Evolutionary conservation across 2,797 vertebrate species (phyloP).

Genomic region (Huso huso): DNA sequence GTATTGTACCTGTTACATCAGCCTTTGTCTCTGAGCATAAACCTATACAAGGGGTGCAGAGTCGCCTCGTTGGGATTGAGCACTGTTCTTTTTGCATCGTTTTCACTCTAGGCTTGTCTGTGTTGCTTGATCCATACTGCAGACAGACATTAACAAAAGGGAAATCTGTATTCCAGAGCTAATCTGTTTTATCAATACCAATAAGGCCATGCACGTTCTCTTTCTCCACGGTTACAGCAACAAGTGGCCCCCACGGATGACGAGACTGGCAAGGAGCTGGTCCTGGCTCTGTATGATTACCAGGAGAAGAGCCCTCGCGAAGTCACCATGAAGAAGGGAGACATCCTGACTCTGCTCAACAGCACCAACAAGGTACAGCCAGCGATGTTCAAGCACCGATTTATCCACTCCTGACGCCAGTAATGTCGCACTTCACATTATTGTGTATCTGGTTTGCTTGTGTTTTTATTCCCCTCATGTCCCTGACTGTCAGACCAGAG

Average conservation of each 20-base stretch:
- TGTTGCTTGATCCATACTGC: too few relatives aligned
- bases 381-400: not conserved
- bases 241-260: constrained; percentile 98
- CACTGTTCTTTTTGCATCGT: not conserved
- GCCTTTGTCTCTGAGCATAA: not conserved
- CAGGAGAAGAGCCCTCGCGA: constrained; percentile 98
- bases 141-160: not conserved
- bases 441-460: too few relatives aligned
- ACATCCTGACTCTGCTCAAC: constrained; percentile 92
- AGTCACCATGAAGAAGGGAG: constrained; percentile 98
- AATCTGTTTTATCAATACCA: not conserved
- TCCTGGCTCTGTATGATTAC: constrained; percentile 93
- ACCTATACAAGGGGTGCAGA: not conserved
- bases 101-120: too few relatives aligned
- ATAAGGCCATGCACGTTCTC: not conserved
- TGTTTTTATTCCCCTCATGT: too few relatives aligned
- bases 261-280: constrained; percentile 94
- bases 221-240: constrained; percentile 63
- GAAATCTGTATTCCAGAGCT: not conserved
- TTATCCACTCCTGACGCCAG: not conserved
- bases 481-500: too few relatives aligned
- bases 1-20: not conserved
- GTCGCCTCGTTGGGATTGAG: not conserved
- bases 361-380: constrained; percentile 89
- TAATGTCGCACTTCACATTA: not conserved